These are phyloP conservation scores for Scolopax mira DNA, from an alignment of 2,113 vertebrate species.

Conservation along the genomic window DNA sequence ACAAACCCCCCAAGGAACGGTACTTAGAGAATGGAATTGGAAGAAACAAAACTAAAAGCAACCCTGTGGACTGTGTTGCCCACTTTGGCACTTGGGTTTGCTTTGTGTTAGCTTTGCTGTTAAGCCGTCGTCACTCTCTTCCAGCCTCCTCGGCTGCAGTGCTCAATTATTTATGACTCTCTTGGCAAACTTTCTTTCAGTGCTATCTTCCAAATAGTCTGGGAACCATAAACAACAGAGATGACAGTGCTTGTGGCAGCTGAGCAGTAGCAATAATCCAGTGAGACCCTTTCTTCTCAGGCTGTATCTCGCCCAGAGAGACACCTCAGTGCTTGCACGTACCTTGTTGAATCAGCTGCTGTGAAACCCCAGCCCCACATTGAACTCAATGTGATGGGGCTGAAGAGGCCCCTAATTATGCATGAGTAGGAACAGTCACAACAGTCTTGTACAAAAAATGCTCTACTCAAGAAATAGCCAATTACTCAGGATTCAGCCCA, in stretches of 20 bases:
- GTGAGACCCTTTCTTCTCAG: background rate
- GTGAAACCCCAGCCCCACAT: background rate
- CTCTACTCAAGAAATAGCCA: background rate
- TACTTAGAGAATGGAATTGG: background rate
- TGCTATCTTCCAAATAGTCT: background rate
- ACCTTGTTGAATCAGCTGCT: background rate
- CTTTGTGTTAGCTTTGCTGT: conserved; percentile 10
- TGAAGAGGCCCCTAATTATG: background rate
- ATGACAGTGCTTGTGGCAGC: background rate
- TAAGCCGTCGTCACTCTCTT: background rate
- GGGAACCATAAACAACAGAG: background rate
- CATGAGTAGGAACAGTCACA: background rate
- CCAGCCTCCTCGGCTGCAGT: background rate
- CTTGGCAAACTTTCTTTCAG: conserved; percentile 25
- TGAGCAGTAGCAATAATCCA: background rate
- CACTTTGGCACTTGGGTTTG: fast-evolving
- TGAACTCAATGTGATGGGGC: background rate
- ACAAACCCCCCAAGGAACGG: background rate
- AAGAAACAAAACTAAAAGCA: background rate
- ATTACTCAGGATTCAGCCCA: background rate
- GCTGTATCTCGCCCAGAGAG: background rate
- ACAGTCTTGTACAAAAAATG: background rate
- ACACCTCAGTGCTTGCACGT: background rate
- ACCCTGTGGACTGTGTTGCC: background rate
- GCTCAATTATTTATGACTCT: conserved; percentile 29